Evolutionary conservation across 2,113 vertebrate genomes (phyloP).

Genomic region (Dicrurus megarhynchus): DNA sequence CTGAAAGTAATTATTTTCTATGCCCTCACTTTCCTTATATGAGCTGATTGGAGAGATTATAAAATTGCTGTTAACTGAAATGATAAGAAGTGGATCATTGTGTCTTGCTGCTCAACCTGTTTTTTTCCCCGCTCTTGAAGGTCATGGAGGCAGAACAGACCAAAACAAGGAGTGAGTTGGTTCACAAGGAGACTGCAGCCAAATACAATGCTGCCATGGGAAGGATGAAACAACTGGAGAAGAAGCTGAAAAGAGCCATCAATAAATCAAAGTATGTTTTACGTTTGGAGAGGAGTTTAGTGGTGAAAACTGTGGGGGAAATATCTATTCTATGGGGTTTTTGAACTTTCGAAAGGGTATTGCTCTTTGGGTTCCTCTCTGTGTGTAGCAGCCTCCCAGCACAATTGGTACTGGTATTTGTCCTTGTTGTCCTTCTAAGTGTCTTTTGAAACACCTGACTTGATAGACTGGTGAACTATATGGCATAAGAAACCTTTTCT

Average conservation of each 20-base stretch:
- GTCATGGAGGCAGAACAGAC: conserved; percentile 97
- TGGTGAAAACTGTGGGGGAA: not conserved
- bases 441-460: not conserved
- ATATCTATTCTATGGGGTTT: rapidly evolving
- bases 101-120: not conserved
- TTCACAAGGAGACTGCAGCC: conserved; percentile 92
- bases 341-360: not conserved
- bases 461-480: not conserved
- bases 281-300: rapidly evolving
- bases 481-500: not conserved
- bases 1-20: not conserved
- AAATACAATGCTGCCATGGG: conserved; percentile 89
- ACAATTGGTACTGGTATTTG: not conserved
- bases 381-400: not conserved
- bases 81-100: not conserved
- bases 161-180: conserved; percentile 88
- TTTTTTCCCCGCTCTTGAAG: conserved; percentile 66
- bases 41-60: not conserved
- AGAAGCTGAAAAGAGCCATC: conserved; percentile 95
- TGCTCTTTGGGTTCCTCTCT: not conserved
- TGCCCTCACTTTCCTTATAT: not conserved
- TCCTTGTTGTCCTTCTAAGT: not conserved
- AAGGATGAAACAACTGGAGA: conserved; percentile 96
- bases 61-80: not conserved
- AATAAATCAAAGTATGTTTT: conserved; percentile 92